Base-by-base conservation (phyloP, 2,113 vertebrate genomes). In the Upupa epops region DNA sequence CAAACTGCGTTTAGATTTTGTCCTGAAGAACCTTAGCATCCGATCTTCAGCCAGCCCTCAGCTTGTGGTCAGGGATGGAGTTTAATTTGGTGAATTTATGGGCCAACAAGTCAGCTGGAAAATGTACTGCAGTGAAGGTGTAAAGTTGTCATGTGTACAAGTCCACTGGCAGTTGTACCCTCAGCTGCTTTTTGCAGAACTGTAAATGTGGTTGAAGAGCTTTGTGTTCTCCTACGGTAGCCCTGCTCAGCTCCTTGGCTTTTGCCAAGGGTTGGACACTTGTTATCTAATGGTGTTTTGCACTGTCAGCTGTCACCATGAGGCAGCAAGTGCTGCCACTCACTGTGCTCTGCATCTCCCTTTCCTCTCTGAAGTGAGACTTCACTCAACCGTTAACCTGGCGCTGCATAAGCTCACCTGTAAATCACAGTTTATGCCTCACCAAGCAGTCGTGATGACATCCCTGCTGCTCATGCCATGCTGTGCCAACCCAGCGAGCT, bases 61-160 rank as follows among this genome's bases (percentile, higher is more conserved):
- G 78, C 64, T 85, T n/a, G 6, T 17, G 21, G 63, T 90, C n/a
- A 37, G 64, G 59, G 74, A 54, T 86, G 83, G 70, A 86, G 90
- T 69, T 93, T 86, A 86, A 88, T 88, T 90, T 85, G 89, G 88
- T 84, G 79, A 78, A 92, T 92, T 93, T 80, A 94, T 65, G 89
- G 78, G 78, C 81, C 75, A 94, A 83, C 59, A 75, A 96, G 65
- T 83, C 90, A 90, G 84, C 89, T 92, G 76, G 88, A 96, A 92
- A 96, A 89, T 69, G 78, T 32, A 36, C 92, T 83, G 32, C 77
- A 76, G 90, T 56, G 83, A 77, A 92, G 86, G 86, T 93, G 74
- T 55, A 93, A 84, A 95, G 92, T 90, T 92, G 93, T 56, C 87
- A 90, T 73, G 86, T 76, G 71, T 89, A 70, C 83, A 34, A 89